Base-by-base conservation (phyloP, 2,113 vertebrate genomes). In the Elgaria multicarinata region DNA sequence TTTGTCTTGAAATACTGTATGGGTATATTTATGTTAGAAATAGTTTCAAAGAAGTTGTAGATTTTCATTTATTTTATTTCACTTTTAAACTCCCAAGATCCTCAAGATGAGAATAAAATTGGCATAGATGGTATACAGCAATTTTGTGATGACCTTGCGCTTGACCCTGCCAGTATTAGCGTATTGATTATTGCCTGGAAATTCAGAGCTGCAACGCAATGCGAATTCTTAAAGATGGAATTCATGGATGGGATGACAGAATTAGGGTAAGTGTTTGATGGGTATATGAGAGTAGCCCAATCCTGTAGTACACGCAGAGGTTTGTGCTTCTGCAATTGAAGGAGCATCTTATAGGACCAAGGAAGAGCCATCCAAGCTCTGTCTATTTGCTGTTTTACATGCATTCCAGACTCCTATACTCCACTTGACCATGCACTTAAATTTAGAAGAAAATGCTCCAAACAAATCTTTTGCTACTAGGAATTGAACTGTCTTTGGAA, bases 81-180 rank as follows among this genome's bases (percentile, higher is more conserved):
- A 1, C 58, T 92, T 90, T 74, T 93, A n/a, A 95, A 90, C 93
- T 90, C 89, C 86, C n/a, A 97, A 98, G 98, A 98, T 96, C 98
- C 98, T 96, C 97, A 98, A 93, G 98, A 98, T 95, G 98, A 98
- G 95, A 98, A 98, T 93, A 98, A 98, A 96, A 98, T 98, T 83
- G 98, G 98, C 91, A 98, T 98, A 96, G 98, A 98, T 95, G 98
- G 98, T 42, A 98, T 98, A 82, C 98, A 98, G 93, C 98, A 98
- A 89, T 98, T 98, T 90, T 98, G 98, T 96, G 98, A 98, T 89
- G 98, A 98, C 90, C 96, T 98, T 92, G 97, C 97, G 28, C 96
- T 98, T 4, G 98, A 98, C 89, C 98, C 98, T 62, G 98, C 98
- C 94, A 98, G 98, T 93, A 97, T 98, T 87, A 98, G 97, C 42